Evolutionary conservation across 1,140 invertebrate species (phyloP).

Genomic region (Condylostylus longicornis): DNA sequence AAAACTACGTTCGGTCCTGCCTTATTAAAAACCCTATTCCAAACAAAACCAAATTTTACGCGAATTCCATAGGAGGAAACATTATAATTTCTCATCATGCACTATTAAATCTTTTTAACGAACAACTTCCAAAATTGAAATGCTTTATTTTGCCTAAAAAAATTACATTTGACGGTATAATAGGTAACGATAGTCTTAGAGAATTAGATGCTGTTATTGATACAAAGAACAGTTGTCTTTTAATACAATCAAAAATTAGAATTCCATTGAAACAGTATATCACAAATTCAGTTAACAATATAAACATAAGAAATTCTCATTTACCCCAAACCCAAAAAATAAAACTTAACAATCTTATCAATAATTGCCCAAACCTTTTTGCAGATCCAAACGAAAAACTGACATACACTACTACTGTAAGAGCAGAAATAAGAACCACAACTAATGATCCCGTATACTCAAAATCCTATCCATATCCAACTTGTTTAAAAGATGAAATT

Average conservation of each 20-base stretch:
- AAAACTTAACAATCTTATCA: neutral
- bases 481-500: slow-evolving; percentile 13
- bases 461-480: slow-evolving; percentile 12
- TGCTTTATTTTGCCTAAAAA: slow-evolving; percentile 1
- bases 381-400: slow-evolving; percentile 1
- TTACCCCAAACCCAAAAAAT: neutral
- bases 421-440: slow-evolving; percentile 1
- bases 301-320: neutral
- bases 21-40: neutral
- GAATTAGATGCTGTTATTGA: neutral
- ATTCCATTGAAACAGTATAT: neutral
- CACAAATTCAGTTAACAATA: neutral
- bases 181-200: slow-evolving; percentile 1
- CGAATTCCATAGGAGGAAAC: slow-evolving; percentile 2
- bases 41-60: neutral
- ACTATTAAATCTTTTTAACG: slow-evolving; percentile 5
- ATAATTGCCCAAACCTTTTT: neutral
- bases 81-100: slow-evolving; percentile 6
- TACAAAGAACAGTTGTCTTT: neutral
- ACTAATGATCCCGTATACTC: slow-evolving; percentile 3
- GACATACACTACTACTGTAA: neutral
- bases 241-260: neutral
- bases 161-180: neutral
- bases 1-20: slow-evolving; percentile 1
- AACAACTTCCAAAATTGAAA: slow-evolving; percentile 1